Evolutionary conservation across 2,113 vertebrate species (phyloP), one percentile per base, ranked within the genome.

Genomic region (Pygathrix nemaeus): DNA sequence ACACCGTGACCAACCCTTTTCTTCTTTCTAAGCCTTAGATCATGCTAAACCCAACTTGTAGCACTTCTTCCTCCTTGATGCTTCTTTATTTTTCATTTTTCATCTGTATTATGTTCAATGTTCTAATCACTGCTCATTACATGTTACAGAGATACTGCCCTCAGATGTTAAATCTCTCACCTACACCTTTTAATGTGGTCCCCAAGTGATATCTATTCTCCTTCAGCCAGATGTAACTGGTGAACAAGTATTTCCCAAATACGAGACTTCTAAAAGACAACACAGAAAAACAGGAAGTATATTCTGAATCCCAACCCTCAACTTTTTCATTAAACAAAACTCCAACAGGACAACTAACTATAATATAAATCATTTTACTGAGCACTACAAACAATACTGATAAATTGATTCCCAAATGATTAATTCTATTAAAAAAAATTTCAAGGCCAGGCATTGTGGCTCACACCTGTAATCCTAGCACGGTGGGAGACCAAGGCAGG

Each of bases 161-260:
- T 73, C 6, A 0, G 32, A 66, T 40, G 70, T 35, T 73, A 40
- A 73, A 73, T 70, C 61, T 64, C 23, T 92, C 73, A 93, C 38
- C 55, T 35, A 93, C 17, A 55, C 45, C 10, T 92, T 92, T 90
- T 40, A 83, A 68, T 66, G 38, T 52, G 11, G 40, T 86, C 59
- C 30, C 0, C 85, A 81, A 61, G 32, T 79, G 66, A 70, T 27
- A 86, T 12, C n/a, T 92, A 50, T 45, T 87, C 38, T 55, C 43
- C 20, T 81, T 10, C 27, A 82, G 32, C 20, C 50, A 92, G 45
- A 61, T 61, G 17, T 50, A 93, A 96, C 13, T 32, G 13, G 78
- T 88, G 20, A 93, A 6, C 43, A 97, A 86, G 50, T 27, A 66
- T 87, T 89, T 89, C 45, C 80, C 50, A 86, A 72, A 89, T 32